Conservation (phyloP, 1,140 invertebrate genomes). For the Lithobius niger region DNA sequence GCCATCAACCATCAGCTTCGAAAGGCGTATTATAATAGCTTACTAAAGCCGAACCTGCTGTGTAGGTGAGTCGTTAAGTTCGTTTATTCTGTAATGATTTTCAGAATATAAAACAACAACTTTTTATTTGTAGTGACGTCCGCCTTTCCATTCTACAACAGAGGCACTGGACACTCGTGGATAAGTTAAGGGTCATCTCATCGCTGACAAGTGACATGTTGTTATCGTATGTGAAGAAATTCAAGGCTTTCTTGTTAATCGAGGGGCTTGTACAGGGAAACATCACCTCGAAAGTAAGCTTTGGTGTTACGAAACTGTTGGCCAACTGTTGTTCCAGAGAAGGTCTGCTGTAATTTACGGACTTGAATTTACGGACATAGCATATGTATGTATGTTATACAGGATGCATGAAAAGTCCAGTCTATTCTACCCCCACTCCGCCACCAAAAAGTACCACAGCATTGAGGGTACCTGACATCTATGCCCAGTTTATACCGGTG, state of each 20-base stretch:
- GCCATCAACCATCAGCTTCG: conserved; percentile 48
- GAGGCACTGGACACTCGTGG: conserved; percentile 43
- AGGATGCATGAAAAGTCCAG: no score
- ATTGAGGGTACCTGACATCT: no score
- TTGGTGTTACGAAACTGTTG: no score
- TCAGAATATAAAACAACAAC: not conserved
- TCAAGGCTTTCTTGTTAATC: conserved; percentile 47
- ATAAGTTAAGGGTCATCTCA: conserved; percentile 47
- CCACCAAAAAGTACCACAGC: no score
- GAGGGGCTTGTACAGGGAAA: conserved; percentile 64
- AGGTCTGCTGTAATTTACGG: no score
- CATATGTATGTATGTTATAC: no score
- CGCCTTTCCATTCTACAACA: conserved; percentile 45
- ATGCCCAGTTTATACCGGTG: no score
- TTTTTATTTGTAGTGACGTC: conserved; percentile 41
- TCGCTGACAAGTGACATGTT: conserved; percentile 45
- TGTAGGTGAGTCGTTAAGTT: conserved; percentile 38
- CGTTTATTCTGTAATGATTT: not conserved
- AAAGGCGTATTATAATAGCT: conserved; percentile 55
- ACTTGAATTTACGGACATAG: no score
- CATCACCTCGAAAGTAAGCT: no score
- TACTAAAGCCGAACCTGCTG: conserved; percentile 52
- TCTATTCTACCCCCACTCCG: no score
- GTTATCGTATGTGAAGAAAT: conserved; percentile 39
- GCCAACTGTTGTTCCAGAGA: no score